Conservation (phyloP, 2,888 invertebrate species). For the Agrotis clavis region DNA sequence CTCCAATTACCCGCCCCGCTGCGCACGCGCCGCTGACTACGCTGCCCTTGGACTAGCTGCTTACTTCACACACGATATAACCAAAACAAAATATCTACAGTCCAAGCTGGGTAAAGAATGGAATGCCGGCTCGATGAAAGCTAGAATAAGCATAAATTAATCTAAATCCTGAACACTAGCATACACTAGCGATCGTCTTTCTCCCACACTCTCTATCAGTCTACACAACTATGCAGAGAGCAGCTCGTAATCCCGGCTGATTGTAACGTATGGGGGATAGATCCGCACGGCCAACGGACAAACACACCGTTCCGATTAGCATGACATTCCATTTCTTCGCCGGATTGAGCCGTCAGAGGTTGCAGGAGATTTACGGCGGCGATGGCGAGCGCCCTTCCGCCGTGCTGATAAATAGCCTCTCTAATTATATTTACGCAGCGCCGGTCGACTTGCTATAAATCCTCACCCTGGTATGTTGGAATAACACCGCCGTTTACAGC, state of each 20-base stretch:
- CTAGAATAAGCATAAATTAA: constrained; percentile 46
- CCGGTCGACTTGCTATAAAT: constrained; percentile 87
- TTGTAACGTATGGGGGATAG: constrained; percentile 78
- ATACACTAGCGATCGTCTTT: neutral
- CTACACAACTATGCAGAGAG: constrained; percentile 44
- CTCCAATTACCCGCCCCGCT: constrained; percentile 73
- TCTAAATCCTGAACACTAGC: constrained; percentile 16
- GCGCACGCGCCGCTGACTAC: constrained; percentile 69
- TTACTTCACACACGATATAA: constrained; percentile 68
- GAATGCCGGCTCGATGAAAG: constrained; percentile 34
- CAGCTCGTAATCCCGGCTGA: constrained; percentile 65
- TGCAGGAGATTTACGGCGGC: constrained; percentile 85
- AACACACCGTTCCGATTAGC: constrained; percentile 71
- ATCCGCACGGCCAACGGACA: constrained; percentile 68
- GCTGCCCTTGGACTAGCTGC: constrained; percentile 77
- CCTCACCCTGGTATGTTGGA: constrained; percentile 82
- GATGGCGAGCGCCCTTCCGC: constrained; percentile 89
- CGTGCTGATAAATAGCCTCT: constrained; percentile 89
- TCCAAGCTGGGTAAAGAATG: constrained; percentile 20
- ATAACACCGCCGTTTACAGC: constrained; percentile 82
- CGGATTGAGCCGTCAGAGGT: constrained; percentile 88
- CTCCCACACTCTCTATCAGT: constrained; percentile 34
- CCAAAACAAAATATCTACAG: constrained; percentile 67
- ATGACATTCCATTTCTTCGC: constrained; percentile 81
- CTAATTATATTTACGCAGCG: constrained; percentile 91